A percentile compares a stretch with the other conserved stretches of the same genome.
These are phyloP conservation scores for Ostrea denselamellosa DNA, from an alignment of 1,140 invertebrate species.

Conservation along the genomic window DNA sequence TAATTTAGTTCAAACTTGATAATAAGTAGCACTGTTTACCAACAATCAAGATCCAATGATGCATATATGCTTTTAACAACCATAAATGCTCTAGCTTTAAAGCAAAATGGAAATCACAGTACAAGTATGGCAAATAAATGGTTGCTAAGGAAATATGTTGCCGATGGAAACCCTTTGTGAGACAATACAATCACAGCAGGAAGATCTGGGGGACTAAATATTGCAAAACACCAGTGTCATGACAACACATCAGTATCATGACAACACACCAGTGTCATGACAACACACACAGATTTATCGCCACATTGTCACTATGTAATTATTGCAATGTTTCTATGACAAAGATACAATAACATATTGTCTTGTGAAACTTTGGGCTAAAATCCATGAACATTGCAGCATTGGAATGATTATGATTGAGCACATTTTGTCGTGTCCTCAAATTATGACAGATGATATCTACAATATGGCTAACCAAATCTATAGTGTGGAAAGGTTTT, in stretches of 20 bases:
- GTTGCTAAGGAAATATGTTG: slow-evolving; percentile 20
- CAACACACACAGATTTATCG: neutral
- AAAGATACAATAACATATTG: neutral
- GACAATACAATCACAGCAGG: slow-evolving; percentile 28
- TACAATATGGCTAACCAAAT: slow-evolving; percentile 15
- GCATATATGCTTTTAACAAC: neutral
- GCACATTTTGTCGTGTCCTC: slow-evolving; percentile 28
- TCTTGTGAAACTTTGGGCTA: slow-evolving; percentile 1
- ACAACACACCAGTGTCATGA: slow-evolving; percentile 1
- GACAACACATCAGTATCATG: too few relatives aligned
- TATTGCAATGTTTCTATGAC: slow-evolving; percentile 28
- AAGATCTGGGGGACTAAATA: neutral
- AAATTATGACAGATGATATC: slow-evolving; percentile 14
- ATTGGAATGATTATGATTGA: slow-evolving; percentile 33
- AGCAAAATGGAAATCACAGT: slow-evolving; percentile 26
- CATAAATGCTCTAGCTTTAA: neutral
- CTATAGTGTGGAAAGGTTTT: neutral
- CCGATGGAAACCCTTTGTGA: slow-evolving; percentile 1
- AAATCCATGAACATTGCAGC: slow-evolving; percentile 26
- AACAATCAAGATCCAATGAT: neutral
- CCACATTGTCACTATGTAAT: neutral
- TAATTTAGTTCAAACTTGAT: neutral
- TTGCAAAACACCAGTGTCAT: slow-evolving; percentile 9
- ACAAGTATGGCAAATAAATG: slow-evolving; percentile 14
- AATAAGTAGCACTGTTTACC: neutral